phyloP scores from a whole-genome alignment of 1,140 invertebrate species.

The Dreissena rostriformis region DNA sequence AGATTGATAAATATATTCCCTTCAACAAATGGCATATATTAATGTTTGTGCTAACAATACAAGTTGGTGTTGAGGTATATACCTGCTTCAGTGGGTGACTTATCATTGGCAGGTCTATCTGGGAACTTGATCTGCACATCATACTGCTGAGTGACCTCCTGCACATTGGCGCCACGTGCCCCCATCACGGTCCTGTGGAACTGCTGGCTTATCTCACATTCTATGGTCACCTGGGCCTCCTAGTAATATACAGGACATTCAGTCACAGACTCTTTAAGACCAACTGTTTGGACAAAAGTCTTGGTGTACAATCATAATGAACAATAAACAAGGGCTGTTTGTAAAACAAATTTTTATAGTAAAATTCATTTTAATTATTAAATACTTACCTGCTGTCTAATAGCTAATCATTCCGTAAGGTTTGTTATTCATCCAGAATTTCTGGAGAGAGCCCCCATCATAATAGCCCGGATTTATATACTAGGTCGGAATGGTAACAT shows the following conservation, averaged over 20 bases:
- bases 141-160: conserved; percentile 76
- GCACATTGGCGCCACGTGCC: conserved; percentile 77
- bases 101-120: conserved; percentile 70
- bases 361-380: too few species aligned
- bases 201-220: conserved; percentile 79
- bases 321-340: neutral
- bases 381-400: too few species aligned
- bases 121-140: conserved; percentile 82
- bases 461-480: too few species aligned
- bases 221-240: conserved; percentile 79
- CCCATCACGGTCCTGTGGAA: conserved; percentile 81
- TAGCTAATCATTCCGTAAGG: too few species aligned
- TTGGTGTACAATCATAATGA: neutral
- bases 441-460: too few species aligned
- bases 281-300: neutral
- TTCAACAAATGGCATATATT: too few species aligned
- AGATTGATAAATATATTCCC: too few species aligned
- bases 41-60: too few species aligned
- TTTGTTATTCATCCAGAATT: too few species aligned
- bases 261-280: neutral
- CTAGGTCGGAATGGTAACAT: too few species aligned
- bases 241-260: conserved; percentile 47
- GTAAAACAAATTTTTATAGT: too few species aligned
- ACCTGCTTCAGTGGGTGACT: neutral
- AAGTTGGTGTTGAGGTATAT: too few species aligned